phyloP scores from a whole-genome alignment of 2,888 invertebrate species.

The Prosapia bicincta region DNA sequence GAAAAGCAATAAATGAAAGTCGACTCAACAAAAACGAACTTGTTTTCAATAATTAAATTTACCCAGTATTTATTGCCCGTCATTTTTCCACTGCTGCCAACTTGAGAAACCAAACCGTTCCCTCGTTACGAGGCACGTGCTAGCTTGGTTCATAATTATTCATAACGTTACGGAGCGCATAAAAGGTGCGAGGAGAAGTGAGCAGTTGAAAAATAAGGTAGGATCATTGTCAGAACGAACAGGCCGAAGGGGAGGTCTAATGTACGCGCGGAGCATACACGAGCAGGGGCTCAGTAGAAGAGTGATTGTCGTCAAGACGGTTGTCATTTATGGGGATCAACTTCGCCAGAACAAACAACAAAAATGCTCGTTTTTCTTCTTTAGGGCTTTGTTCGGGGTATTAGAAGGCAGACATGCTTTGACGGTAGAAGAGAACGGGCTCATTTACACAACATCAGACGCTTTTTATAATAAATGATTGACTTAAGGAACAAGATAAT shows the following conservation, averaged over 20 bases:
- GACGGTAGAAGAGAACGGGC: not conserved
- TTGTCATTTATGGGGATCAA: not conserved
- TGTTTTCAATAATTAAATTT: not conserved
- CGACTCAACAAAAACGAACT: no score
- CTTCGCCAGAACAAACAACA: not conserved
- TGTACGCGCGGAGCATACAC: not conserved
- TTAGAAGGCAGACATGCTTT: not conserved
- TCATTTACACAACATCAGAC: not conserved
- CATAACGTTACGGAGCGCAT: not conserved
- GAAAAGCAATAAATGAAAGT: no score
- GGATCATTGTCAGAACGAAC: not conserved
- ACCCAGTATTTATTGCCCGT: not conserved
- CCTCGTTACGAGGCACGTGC: not conserved
- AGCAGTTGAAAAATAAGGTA: not conserved
- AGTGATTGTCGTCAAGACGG: not conserved
- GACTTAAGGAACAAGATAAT: not conserved
- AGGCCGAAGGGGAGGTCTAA: not conserved
- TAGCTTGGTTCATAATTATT: not conserved
- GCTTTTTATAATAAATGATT: not conserved
- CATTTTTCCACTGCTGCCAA: not conserved
- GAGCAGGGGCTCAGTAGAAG: not conserved
- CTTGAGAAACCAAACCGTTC: not conserved
- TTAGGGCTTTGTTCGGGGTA: not conserved
- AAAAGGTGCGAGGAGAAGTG: not conserved
- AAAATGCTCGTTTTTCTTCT: not conserved